phyloP scores from a whole-genome alignment of 1,140 invertebrate genomes.

The Trachymyrmex cornetzi region DNA sequence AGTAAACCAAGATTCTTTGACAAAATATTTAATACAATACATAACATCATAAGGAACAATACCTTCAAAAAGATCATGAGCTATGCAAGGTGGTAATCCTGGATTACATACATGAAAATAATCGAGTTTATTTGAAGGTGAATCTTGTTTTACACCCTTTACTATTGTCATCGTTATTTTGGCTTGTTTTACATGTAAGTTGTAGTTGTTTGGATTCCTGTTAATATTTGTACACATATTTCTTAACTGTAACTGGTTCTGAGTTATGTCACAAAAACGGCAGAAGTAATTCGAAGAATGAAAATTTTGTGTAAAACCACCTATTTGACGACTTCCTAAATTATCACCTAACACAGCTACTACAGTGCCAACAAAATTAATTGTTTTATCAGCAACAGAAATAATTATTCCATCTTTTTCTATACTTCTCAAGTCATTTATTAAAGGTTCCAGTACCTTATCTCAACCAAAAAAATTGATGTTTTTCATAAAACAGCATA shows the following conservation, averaged over 20 bases:
- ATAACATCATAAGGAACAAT: conserved; percentile 31
- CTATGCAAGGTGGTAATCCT: conserved; percentile 26
- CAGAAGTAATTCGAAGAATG: background rate
- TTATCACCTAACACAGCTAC: conserved; percentile 28
- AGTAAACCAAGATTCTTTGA: conserved; percentile 25
- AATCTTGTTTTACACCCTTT: conserved; percentile 22
- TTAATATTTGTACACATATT: conserved; percentile 16
- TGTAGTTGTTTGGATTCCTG: conserved; percentile 1
- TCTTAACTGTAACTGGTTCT: background rate
- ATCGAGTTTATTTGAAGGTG: conserved; percentile 16
- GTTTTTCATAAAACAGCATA: conserved; percentile 17
- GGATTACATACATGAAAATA: conserved; percentile 43
- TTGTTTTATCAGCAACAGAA: background rate
- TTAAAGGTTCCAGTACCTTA: background rate
- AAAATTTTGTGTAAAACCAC: conserved; percentile 29
- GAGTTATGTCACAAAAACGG: conserved; percentile 30
- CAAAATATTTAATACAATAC: conserved; percentile 29
- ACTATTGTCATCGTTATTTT: conserved; percentile 1
- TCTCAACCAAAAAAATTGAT: conserved; percentile 26
- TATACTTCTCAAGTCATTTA: conserved; percentile 1
- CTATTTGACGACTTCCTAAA: conserved; percentile 40
- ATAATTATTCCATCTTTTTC: conserved; percentile 11
- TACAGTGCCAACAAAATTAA: conserved; percentile 26
- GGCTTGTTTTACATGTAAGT: background rate
- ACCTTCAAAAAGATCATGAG: conserved; percentile 26